Conservation (phyloP, 2,888 invertebrate genomes). For the Ichneumoninae sp. region DNA sequence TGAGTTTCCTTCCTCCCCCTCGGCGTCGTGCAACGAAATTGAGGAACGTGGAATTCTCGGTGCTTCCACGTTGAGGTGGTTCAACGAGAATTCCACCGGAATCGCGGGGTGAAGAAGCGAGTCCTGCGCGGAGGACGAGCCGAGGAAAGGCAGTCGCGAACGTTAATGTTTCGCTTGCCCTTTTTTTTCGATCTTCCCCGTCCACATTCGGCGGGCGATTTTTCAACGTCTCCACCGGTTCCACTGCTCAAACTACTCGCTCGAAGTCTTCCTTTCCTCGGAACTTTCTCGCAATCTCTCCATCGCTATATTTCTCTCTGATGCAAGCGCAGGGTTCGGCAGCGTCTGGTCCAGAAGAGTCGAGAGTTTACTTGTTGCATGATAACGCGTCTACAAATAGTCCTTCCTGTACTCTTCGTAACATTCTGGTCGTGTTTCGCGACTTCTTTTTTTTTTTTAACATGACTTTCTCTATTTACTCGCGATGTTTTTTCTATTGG, state of each 20-base stretch:
- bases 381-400: neutral
- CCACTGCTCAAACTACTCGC: neutral
- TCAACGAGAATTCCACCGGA: slow-evolving; percentile 25
- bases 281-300: slow-evolving; percentile 1
- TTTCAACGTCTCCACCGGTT: slow-evolving; percentile 1
- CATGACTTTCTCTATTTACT: neutral
- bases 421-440: neutral
- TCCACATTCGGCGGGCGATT: slow-evolving; percentile 1
- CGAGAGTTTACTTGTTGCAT: slow-evolving; percentile 14
- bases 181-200: slow-evolving; percentile 9
- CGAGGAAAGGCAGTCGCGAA: slow-evolving; percentile 10
- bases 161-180: slow-evolving; percentile 57
- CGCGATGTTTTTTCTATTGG: neutral
- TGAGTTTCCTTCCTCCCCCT: slow-evolving; percentile 30
- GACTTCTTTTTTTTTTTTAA: neutral
- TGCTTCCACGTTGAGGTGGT: slow-evolving; percentile 35
- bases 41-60: slow-evolving; percentile 18
- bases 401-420: neutral
- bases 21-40: slow-evolving; percentile 15
- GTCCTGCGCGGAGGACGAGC: neutral
- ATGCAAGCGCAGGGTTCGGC: neutral
- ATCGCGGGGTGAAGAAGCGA: slow-evolving; percentile 10
- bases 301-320: neutral
- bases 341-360: neutral
- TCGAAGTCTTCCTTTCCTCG: neutral